A percentile compares a stretch with the other conserved stretches of the same genome.
These are phyloP conservation scores for Perizoma flavofasciatum DNA, from an alignment of 2,888 invertebrate genomes.

Conservation along the genomic window DNA sequence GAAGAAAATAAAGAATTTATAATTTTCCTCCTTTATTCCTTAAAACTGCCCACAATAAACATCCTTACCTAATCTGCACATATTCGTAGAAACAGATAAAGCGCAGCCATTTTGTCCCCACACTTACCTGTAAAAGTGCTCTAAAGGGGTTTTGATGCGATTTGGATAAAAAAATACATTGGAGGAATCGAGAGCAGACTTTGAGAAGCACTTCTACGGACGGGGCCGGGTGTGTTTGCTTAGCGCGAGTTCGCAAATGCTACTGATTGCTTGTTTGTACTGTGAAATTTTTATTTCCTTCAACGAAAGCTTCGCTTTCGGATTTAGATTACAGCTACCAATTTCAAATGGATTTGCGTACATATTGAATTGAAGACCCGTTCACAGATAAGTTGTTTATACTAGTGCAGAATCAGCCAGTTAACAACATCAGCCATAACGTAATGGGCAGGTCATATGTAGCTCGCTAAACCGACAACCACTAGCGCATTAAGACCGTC, in stretches of 20 bases:
- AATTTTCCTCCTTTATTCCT: background rate
- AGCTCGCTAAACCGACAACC: too few species aligned
- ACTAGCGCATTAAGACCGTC: too few species aligned
- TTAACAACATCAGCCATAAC: too few species aligned
- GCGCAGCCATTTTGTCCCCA: constrained; percentile 36
- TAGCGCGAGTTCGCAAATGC: constrained; percentile 73
- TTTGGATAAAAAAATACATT: constrained; percentile 61
- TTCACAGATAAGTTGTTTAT: too few species aligned
- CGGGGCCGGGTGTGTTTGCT: constrained; percentile 62
- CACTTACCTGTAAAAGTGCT: constrained; percentile 46
- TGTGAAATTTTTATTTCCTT: constrained; percentile 72
- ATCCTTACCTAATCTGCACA: constrained; percentile 15
- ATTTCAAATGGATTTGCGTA: constrained; percentile 31
- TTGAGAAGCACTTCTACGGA: constrained; percentile 65
- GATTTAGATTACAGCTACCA: constrained; percentile 49
- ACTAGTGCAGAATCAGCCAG: too few species aligned
- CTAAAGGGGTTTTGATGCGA: constrained; percentile 48
- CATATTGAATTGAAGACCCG: constrained; percentile 24
- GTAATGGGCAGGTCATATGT: too few species aligned
- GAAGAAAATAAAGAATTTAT: too few species aligned
- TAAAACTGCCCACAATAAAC: constrained; percentile 19
- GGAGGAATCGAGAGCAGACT: constrained; percentile 62
- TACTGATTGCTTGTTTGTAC: constrained; percentile 79
- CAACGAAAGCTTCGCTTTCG: constrained; percentile 47
- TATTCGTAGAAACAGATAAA: constrained; percentile 26